Evolutionary conservation across 2,797 vertebrate species (phyloP).

Genomic region (Syngnathus rostellatus): DNA sequence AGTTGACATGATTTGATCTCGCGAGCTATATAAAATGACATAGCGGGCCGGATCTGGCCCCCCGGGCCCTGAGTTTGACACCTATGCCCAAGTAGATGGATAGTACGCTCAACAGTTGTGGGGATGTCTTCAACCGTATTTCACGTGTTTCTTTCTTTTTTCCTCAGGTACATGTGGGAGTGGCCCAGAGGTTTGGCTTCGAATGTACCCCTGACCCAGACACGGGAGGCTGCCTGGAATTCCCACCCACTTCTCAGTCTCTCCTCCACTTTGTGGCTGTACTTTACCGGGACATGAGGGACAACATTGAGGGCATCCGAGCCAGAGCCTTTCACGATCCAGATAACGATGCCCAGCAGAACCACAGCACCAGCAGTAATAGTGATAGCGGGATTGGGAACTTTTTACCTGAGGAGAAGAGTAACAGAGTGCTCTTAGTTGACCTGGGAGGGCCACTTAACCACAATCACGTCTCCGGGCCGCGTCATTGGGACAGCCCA

Average conservation of each 20-base stretch:
- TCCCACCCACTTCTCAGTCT: constrained; percentile 87
- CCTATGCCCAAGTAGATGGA: not conserved
- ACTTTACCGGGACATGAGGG: constrained; percentile 95
- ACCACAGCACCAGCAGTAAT: constrained; percentile 95
- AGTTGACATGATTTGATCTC: no score
- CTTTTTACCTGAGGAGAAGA: constrained; percentile 89
- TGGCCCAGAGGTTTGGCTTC: constrained; percentile 85
- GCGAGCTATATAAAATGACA: no score
- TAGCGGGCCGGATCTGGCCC: no score
- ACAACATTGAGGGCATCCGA: constrained; percentile 88
- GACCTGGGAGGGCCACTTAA: constrained; percentile 80
- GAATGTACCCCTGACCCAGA: constrained; percentile 94
- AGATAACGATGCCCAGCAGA: constrained; percentile 79
- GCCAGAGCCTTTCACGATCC: constrained; percentile 87
- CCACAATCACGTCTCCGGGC: constrained; percentile 73
- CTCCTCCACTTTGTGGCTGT: constrained; percentile 94
- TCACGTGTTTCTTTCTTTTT: not conserved
- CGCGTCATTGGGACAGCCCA: constrained; percentile 75
- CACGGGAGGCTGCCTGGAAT: constrained; percentile 89
- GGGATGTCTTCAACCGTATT: not conserved
- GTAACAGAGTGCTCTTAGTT: constrained; percentile 83
- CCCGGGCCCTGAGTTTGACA: not conserved
- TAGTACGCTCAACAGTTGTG: not conserved
- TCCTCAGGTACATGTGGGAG: constrained; percentile 75
- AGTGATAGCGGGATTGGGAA: constrained; percentile 97